Base-by-base conservation (phyloP, 2,797 vertebrate species). In the Danionella dracula region DNA sequence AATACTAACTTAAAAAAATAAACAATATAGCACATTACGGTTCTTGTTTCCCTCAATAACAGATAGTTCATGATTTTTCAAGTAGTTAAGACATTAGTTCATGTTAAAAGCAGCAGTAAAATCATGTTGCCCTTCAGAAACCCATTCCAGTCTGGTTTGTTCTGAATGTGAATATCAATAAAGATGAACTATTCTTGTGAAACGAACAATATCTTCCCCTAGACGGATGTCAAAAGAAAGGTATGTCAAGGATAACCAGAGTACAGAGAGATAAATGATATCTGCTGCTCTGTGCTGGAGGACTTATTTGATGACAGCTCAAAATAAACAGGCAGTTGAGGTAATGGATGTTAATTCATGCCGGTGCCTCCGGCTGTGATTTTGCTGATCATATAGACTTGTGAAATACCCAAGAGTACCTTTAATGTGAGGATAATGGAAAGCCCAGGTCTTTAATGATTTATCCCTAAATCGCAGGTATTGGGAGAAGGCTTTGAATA, bases 321-420 rank as follows among this genome's bases (percentile, higher is more conserved):
- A 15, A 34, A 45, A 17, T 34, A 35, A 51, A 59, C 8, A 21
- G 9, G 27, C 32, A 11, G 56, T 27, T 55, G 56, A 61, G 48
- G 41, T 66, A 71, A 71, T 27, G 45, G 62, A 55, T 55, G 48
- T n/a, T 61, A 61, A 41, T 53, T 64, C 23, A 51, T 63, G 57
- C 46, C 53, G 45, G 31, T 68, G 29, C 57, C 37, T 19, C 54
- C 34, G 51, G 41, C 55, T 2, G 17, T 4, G 12, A 35, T 61
- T 34, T 66, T 65, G 62, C n/a, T 45, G 62, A 51, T 55, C 55
- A 45, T 61, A 40, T 2, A 2, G 50, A 51, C 29, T 34, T 56
- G 48, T 50, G 55, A 73, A 66, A 73, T 50, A 19, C 62, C 27
- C 4, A 2, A 21, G 10, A 49, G 50, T 57, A 29, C 37, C 23